Evolutionary conservation across 2,888 invertebrate species (phyloP).

Genomic region (Meiosimyza platycephala): DNA sequence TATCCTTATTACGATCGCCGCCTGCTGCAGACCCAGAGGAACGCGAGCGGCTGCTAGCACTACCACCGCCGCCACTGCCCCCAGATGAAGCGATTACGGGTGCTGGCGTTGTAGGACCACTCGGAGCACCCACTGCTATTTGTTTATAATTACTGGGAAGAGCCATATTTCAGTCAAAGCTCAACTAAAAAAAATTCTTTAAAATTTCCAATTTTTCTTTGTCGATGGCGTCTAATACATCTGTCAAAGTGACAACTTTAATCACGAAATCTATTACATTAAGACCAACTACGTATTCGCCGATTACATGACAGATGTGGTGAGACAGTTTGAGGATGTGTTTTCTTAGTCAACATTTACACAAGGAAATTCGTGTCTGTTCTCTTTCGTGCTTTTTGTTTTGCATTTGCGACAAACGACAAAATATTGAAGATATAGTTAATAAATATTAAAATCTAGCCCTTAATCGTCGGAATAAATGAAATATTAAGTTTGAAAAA

Average conservation of each 20-base stretch:
- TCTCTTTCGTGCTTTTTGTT: too few relatives aligned
- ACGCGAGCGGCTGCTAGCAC: constrained; percentile 60
- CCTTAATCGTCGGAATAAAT: too few relatives aligned
- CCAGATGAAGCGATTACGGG: constrained; percentile 59
- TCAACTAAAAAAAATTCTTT: neutral
- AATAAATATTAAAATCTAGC: too few relatives aligned
- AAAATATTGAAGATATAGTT: too few relatives aligned
- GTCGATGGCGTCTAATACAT: constrained; percentile 16
- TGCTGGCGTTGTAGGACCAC: constrained; percentile 54
- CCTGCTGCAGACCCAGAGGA: constrained; percentile 62
- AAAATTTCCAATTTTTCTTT: constrained; percentile 30
- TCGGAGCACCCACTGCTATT: constrained; percentile 80
- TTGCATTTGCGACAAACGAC: too few relatives aligned
- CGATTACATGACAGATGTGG: too few relatives aligned
- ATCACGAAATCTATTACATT: constrained; percentile 39
- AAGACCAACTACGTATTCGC: neutral
- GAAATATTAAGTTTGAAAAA: too few relatives aligned
- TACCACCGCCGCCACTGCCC: constrained; percentile 51
- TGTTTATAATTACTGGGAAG: constrained; percentile 87
- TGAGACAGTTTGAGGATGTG: too few relatives aligned
- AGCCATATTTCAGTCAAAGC: constrained; percentile 72
- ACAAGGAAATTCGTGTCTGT: too few relatives aligned
- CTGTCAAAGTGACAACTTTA: constrained; percentile 37
- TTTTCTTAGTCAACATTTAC: too few relatives aligned
- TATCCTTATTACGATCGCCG: constrained; percentile 71